Percentiles rank a stretch among this genome's conserved stretches.
Evolutionary conservation across 2,888 invertebrate genomes (phyloP).

Genomic region (Therioaphis trifolii): DNA sequence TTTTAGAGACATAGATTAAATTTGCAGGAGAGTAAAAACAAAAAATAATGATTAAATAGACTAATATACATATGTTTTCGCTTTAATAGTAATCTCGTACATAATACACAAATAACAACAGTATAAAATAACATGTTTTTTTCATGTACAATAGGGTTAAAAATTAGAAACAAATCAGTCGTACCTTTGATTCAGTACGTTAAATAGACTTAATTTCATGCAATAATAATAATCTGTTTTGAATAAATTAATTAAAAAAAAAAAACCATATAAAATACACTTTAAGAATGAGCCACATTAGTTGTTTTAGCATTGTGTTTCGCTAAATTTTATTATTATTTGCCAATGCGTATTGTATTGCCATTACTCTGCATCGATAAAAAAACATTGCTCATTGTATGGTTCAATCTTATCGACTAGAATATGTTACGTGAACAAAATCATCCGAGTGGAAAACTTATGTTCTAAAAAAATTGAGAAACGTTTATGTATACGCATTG

Average conservation of each 20-base stretch:
- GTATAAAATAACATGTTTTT: slow-evolving; percentile 62
- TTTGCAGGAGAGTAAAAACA: too few relatives aligned
- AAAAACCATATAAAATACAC: slow-evolving; percentile 48
- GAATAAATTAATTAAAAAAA: slow-evolving; percentile 7
- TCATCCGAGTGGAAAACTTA: slow-evolving; percentile 1
- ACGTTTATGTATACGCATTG: slow-evolving; percentile 12
- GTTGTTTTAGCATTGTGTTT: slow-evolving; percentile 40
- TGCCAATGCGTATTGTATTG: neutral
- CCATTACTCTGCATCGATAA: slow-evolving; percentile 20
- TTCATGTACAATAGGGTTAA: slow-evolving; percentile 50
- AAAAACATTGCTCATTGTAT: slow-evolving; percentile 11
- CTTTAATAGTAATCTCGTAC: slow-evolving; percentile 56
- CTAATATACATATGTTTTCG: slow-evolving; percentile 43
- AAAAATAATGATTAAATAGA: neutral
- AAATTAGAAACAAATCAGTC: slow-evolving; percentile 59
- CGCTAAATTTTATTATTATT: slow-evolving; percentile 33
- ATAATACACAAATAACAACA: slow-evolving; percentile 61
- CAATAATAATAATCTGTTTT: slow-evolving; percentile 45
- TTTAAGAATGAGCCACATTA: slow-evolving; percentile 40
- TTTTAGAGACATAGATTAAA: neutral
- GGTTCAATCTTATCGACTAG: slow-evolving; percentile 33
- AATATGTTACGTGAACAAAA: slow-evolving; percentile 36
- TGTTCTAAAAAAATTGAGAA: slow-evolving; percentile 34
- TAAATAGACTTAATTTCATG: slow-evolving; percentile 41
- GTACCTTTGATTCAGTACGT: slow-evolving; percentile 42